Evolutionary conservation across 2,888 invertebrate genomes (phyloP).

Genomic region (Diachrysia chrysitis): DNA sequence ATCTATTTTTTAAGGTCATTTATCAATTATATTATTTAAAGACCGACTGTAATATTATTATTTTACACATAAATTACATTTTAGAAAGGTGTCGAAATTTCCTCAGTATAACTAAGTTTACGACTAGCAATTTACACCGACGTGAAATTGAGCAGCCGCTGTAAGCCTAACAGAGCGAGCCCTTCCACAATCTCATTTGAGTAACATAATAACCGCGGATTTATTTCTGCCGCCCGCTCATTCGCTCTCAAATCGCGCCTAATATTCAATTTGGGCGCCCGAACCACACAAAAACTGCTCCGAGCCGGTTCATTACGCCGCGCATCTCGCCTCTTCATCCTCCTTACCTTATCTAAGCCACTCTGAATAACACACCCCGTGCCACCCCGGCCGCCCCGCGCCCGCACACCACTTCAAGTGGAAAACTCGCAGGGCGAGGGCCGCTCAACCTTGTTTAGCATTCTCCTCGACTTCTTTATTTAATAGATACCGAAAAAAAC

Average conservation of each 20-base stretch:
- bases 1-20: neutral
- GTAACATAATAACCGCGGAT: conserved; percentile 88
- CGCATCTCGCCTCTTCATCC: conserved; percentile 88
- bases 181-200: conserved; percentile 86
- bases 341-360: conserved; percentile 89
- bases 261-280: conserved; percentile 88
- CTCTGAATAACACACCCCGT: conserved; percentile 83
- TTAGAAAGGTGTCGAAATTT: conserved; percentile 74
- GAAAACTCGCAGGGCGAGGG: conserved; percentile 88
- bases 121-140: conserved; percentile 82
- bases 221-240: conserved; percentile 86
- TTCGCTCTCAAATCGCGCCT: conserved; percentile 88
- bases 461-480: conserved; percentile 89
- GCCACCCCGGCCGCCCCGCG: conserved; percentile 67
- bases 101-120: conserved; percentile 79
- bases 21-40: conserved; percentile 42
- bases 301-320: conserved; percentile 88
- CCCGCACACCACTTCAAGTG: conserved; percentile 86
- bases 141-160: conserved; percentile 83
- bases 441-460: conserved; percentile 89
- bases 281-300: conserved; percentile 88
- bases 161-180: conserved; percentile 79
- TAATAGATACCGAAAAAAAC: conserved; percentile 87
- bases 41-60: conserved; percentile 50
- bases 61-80: conserved; percentile 65